These are phyloP conservation scores for Limonius californicus DNA, from an alignment of 1,140 invertebrate genomes.

Conservation along the genomic window DNA sequence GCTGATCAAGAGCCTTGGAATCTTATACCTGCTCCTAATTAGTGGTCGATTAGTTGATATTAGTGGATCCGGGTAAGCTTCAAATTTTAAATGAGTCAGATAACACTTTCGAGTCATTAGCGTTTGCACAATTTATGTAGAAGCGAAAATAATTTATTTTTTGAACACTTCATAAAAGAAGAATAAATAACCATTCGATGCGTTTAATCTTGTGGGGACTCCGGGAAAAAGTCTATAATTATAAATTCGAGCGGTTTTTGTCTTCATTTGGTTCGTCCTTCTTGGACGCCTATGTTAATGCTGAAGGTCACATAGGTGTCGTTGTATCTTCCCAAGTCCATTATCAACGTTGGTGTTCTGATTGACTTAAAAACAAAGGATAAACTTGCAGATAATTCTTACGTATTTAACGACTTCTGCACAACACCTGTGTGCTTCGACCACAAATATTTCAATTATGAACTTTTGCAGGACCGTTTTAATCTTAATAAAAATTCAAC, in stretches of 20 bases:
- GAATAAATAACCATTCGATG: not conserved
- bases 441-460: not conserved
- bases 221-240: not conserved
- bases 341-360: constrained; percentile 9
- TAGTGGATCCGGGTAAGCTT: constrained; percentile 28
- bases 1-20: constrained; percentile 31
- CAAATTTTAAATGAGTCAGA: constrained; percentile 30
- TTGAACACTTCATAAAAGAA: not conserved
- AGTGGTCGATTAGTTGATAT: constrained; percentile 33
- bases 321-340: not conserved
- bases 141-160: no score
- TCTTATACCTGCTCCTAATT: constrained; percentile 34
- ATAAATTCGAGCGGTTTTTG: constrained; percentile 11
- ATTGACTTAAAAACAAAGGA: constrained; percentile 4
- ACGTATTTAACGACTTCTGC: not conserved
- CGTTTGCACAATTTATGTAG: no score
- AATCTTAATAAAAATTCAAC: not conserved
- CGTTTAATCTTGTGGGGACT: no score
- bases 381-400: not conserved
- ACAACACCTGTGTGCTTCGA: not conserved
- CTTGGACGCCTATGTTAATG: not conserved
- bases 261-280: not conserved
- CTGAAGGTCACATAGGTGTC: not conserved
- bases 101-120: constrained; percentile 20
- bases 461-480: not conserved